Evolutionary conservation across 2,888 invertebrate species (phyloP).

Genomic region (Drosophila lutescens): DNA sequence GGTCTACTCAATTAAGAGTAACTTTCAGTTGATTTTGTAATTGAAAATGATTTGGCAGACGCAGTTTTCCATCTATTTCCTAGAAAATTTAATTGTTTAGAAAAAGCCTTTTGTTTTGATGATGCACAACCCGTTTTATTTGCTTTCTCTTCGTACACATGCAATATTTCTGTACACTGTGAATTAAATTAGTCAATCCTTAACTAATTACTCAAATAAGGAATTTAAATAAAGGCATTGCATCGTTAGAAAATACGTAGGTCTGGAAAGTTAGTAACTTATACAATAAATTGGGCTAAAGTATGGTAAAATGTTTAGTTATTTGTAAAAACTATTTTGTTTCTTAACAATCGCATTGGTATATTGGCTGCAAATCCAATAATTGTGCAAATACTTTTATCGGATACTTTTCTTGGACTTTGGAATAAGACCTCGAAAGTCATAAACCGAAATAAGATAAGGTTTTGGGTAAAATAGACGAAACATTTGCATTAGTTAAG

Average conservation of each 20-base stretch:
- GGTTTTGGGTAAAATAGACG: not conserved
- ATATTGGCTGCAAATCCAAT: too few species aligned
- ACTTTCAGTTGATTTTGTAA: conserved; percentile 2
- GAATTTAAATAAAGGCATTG: not conserved
- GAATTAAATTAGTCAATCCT: conserved; percentile 5
- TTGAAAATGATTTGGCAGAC: not conserved
- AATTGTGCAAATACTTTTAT: conserved; percentile 14
- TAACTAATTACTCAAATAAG: not conserved
- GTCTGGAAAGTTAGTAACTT: not conserved
- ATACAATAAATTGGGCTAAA: conserved; percentile 9
- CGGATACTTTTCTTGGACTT: conserved; percentile 6
- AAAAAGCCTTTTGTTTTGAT: conserved; percentile 3
- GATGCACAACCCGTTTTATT: conserved; percentile 28
- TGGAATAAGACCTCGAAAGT: conserved; percentile 2
- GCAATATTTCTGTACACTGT: conserved; percentile 8
- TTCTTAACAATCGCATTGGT: not conserved
- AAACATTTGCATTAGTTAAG: not conserved
- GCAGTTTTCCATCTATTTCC: not conserved
- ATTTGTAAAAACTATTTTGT: not conserved
- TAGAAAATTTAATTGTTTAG: not conserved
- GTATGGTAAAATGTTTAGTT: not conserved
- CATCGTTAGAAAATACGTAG: not conserved
- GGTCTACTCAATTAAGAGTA: conserved; percentile 15
- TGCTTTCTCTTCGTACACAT: conserved; percentile 5
- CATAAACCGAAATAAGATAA: conserved; percentile 2